Evolutionary conservation across 1,140 invertebrate species (phyloP).

Genomic region (Apolygus lucorum): DNA sequence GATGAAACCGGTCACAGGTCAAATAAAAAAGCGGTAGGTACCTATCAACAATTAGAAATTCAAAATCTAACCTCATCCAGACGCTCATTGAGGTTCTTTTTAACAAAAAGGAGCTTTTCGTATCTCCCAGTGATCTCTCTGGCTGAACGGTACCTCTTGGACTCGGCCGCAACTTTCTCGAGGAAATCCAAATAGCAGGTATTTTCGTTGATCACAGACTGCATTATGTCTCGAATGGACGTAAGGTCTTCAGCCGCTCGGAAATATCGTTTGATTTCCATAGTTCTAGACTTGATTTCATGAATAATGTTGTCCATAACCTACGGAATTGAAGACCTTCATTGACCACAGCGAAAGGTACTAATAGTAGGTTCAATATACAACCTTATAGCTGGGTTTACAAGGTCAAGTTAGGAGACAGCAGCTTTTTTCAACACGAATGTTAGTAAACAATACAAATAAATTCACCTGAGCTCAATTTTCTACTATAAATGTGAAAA

Average conservation of each 20-base stretch:
- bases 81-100: not conserved
- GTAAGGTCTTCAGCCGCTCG: not conserved
- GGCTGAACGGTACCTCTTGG: not conserved
- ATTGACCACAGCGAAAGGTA: no score
- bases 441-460: no score
- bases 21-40: no score
- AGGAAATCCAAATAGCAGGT: not conserved
- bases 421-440: no score
- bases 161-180: not conserved
- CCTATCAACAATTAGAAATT: no score
- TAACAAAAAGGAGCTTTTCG: not conserved
- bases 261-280: slow-evolving; percentile 5
- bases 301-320: not conserved
- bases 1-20: no score
- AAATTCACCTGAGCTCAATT: no score
- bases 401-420: no score
- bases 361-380: no score
- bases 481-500: no score
- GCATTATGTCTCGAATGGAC: not conserved
- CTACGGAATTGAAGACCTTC: no score
- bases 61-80: not conserved
- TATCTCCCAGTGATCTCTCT: not conserved
- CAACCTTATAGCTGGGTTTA: no score
- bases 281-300: not conserved
- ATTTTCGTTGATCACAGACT: not conserved